Conservation (phyloP, 2,888 invertebrate species). For the Perizoma affinitatum region DNA sequence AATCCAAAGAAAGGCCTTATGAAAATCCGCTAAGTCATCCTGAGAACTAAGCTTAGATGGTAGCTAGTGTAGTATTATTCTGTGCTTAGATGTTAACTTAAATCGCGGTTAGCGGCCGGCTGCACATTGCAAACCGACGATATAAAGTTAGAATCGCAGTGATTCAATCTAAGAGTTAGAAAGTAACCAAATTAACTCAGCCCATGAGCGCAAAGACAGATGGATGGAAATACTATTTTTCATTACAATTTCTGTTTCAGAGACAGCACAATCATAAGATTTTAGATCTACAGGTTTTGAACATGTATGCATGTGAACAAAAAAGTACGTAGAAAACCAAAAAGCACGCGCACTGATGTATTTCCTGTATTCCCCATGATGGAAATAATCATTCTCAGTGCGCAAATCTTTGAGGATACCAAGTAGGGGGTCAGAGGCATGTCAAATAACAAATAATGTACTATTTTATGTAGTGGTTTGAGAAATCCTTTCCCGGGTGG, state of each 20-base stretch:
- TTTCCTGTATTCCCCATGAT: too few relatives aligned
- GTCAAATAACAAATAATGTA: too few relatives aligned
- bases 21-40: constrained; percentile 3
- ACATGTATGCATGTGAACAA: too few relatives aligned
- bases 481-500: neutral
- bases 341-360: neutral
- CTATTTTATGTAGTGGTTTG: neutral
- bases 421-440: too few relatives aligned
- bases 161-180: constrained; percentile 35
- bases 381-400: too few relatives aligned
- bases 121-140: constrained; percentile 19
- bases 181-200: constrained; percentile 33
- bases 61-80: too few relatives aligned
- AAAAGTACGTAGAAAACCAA: neutral
- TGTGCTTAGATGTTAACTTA: constrained; percentile 1
- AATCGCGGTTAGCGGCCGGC: constrained; percentile 1
- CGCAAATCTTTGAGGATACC: too few relatives aligned
- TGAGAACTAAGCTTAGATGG: neutral
- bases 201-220: constrained; percentile 24
- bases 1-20: neutral
- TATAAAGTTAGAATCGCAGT: constrained; percentile 22
- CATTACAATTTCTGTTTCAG: too few relatives aligned
- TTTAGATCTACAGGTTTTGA: neutral
- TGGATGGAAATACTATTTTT: neutral
- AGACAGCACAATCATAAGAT: too few relatives aligned